These are phyloP conservation scores for Drosophila kanekoi DNA, from an alignment of 2,888 invertebrate species.

Conservation along the genomic window DNA sequence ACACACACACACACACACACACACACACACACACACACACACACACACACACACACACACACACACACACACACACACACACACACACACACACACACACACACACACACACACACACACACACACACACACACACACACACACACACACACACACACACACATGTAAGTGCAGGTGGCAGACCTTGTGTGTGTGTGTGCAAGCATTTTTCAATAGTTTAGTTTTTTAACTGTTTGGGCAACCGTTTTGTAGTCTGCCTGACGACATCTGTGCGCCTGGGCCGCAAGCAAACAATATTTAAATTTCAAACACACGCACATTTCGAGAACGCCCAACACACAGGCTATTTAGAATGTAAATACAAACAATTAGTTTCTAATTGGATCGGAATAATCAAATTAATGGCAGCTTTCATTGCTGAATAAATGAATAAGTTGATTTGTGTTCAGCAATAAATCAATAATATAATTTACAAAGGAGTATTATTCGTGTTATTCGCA, in stretches of 20 bases:
- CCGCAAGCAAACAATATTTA: slow-evolving; percentile 65
- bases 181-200: slow-evolving; percentile 18
- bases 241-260: slow-evolving; percentile 21
- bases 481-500: too few species aligned
- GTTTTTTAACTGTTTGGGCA: slow-evolving; percentile 16
- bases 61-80: not conserved
- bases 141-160: not conserved
- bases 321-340: not conserved
- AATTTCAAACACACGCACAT: slow-evolving; percentile 59
- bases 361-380: slow-evolving; percentile 2
- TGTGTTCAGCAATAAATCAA: not conserved
- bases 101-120: not conserved
- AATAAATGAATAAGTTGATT: not conserved
- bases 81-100: not conserved
- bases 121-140: not conserved
- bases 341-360: not conserved
- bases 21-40: not conserved
- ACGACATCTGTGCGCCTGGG: slow-evolving; percentile 62
- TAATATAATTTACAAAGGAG: too few species aligned
- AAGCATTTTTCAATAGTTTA: slow-evolving; percentile 33
- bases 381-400: not conserved
- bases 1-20: not conserved
- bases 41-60: not conserved
- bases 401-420: not conserved
- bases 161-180: slow-evolving; percentile 46